Evolutionary conservation across 2,888 invertebrate genomes (phyloP), one percentile per base, ranked within the genome.

Genomic region (Drosophila cyrtoloma): DNA sequence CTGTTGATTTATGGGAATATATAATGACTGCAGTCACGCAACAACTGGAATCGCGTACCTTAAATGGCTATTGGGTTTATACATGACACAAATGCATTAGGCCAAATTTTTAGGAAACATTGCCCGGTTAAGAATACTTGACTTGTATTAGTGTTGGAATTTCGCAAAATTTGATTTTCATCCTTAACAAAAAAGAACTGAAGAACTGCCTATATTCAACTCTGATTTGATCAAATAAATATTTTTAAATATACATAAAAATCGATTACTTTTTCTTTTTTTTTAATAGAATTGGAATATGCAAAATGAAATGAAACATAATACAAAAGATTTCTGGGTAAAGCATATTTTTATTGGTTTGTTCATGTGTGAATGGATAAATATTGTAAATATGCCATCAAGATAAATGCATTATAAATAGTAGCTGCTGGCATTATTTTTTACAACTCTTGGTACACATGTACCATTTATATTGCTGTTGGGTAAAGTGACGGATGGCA

Each of bases 51-150:
- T 59, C 30, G 50, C 32, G 14, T 56, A 42, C 32, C 19, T 53
- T 32, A 72, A 59, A 64, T 75, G 62, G 35, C 30, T 74, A 67
- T 62, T 74, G 42, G 61, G 26, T 51, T 69, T 56, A 28, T 53
- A 69, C 79, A 85, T 82, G 86, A 64, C 52, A 80, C 37, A 76
- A 68, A 68, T 61, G 68, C 71, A 85, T 85, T 79, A 82, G 53
- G 52, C 58, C 39, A n/a, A n/a, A 52, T 14, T 26, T 44, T 35
- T 19, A 1, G 16, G 3, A 14, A 39, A 39, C 14, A 19, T 22
- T 37, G 56, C 35, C 37, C 2, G 37, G 12, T 12, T 37, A 37
- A 14, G 37, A 14, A 5, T n/a, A 28, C 7, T 39, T 39, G 56
- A 28, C 56, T 57, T 28, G 14, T 22, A 14, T 44, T 14, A 14